Evolutionary conservation across 2,888 invertebrate genomes (phyloP).

Genomic region (Empis livida): DNA sequence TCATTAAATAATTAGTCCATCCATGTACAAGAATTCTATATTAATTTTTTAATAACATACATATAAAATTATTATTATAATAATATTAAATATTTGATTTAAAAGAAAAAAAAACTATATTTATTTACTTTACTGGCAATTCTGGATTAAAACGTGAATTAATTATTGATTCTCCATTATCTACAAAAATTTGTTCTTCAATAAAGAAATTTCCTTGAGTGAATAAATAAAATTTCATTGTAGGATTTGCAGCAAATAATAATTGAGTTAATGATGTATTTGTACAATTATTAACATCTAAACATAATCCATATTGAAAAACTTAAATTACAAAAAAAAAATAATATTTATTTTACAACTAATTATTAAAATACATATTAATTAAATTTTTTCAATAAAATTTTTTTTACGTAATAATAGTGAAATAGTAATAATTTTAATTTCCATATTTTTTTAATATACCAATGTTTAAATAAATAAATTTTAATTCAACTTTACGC

Average conservation of each 20-base stretch:
- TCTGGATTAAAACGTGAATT: background rate
- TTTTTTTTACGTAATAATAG: too few species aligned
- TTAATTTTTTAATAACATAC: background rate
- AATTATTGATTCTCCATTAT: background rate
- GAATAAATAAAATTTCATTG: background rate
- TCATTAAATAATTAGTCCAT: constrained; percentile 28
- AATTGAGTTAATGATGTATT: background rate
- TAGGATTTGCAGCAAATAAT: background rate
- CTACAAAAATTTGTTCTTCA: background rate
- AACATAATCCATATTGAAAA: background rate
- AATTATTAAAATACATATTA: too few species aligned
- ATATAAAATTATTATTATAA: background rate
- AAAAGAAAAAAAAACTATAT: too few species aligned
- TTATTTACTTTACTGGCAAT: background rate
- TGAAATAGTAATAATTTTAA: too few species aligned
- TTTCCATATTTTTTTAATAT: too few species aligned
- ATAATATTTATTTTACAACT: too few species aligned
- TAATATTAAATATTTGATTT: background rate
- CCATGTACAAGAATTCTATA: constrained; percentile 25
- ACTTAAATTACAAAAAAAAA: background rate
- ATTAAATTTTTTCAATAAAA: too few species aligned
- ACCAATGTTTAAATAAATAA: too few species aligned
- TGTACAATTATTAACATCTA: background rate
- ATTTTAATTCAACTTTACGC: too few species aligned
- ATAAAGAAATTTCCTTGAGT: background rate